A percentile compares a stretch with the other conserved stretches of the same genome.
Evolutionary conservation across 2,113 vertebrate genomes (phyloP).

Genomic region (Gracilinanus agilis): DNA sequence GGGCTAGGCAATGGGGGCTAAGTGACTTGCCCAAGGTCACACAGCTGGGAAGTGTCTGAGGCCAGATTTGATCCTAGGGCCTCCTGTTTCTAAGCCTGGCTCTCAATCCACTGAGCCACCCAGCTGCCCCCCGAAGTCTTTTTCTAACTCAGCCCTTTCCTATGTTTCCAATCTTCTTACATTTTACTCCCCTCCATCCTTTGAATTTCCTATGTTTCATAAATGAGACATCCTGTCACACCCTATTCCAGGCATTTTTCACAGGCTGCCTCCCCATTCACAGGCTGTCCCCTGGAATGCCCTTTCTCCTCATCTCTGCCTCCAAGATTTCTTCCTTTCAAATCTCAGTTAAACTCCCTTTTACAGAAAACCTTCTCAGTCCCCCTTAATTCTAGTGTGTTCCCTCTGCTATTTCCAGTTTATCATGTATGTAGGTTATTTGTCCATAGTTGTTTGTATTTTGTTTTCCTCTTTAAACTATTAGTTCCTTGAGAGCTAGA

Average conservation of each 20-base stretch:
- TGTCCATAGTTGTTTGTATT: neutral
- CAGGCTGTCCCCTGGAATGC: neutral
- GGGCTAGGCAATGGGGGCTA: no score
- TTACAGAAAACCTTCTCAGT: neutral
- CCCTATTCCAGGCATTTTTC: neutral
- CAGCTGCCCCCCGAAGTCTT: no score
- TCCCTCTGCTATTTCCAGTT: neutral
- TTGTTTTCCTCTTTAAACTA: neutral
- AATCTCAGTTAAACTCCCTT: neutral
- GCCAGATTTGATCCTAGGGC: no score
- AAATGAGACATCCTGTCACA: neutral
- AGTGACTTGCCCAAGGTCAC: no score
- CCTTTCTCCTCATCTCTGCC: neutral
- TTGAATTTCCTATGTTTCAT: neutral
- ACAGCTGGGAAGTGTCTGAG: no score
- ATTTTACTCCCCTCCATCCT: neutral
- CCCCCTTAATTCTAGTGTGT: neutral
- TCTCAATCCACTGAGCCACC: no score
- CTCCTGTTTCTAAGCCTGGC: no score
- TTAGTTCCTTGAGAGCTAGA: neutral
- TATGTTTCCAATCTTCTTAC: neutral
- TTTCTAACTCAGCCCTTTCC: neutral
- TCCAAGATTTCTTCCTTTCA: neutral
- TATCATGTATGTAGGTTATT: neutral
- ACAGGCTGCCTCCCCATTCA: neutral